Conservation (phyloP, 2,113 vertebrate species). For the Ramphastos sulfuratus region DNA sequence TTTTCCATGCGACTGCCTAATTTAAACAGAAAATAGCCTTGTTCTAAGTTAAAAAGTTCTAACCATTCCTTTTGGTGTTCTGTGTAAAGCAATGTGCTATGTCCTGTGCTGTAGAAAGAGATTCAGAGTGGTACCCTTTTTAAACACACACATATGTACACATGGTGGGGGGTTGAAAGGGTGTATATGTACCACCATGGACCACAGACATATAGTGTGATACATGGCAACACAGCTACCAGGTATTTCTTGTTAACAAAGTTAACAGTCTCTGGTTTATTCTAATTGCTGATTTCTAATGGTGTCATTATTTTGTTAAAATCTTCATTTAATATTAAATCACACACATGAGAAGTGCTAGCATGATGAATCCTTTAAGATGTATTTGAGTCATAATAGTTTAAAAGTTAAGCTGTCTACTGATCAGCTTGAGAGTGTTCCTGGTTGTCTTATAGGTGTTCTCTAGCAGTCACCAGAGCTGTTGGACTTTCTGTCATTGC, state of each 20-base stretch:
- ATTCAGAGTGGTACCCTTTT: background rate
- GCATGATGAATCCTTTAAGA: background rate
- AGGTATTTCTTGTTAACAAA: background rate
- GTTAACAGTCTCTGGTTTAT: background rate
- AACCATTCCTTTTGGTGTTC: background rate
- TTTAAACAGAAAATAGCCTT: background rate
- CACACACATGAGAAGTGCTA: background rate
- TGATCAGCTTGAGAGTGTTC: background rate
- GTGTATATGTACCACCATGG: background rate
- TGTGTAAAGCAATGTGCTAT: background rate
- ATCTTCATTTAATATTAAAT: background rate
- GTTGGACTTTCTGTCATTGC: background rate
- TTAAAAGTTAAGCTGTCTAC: background rate
- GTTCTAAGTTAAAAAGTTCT: background rate
- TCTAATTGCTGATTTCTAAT: background rate
- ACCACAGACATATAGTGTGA: background rate
- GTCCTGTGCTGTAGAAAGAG: background rate
- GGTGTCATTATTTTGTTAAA: background rate
- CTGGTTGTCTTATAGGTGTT: background rate
- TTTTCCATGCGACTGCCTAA: background rate
- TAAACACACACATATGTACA: background rate
- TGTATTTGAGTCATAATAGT: background rate
- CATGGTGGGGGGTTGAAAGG: fast-evolving
- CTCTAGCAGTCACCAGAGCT: background rate
- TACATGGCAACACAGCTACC: background rate